Conservation (phyloP, 2,888 invertebrate genomes). For the Drosophila monieri region DNA sequence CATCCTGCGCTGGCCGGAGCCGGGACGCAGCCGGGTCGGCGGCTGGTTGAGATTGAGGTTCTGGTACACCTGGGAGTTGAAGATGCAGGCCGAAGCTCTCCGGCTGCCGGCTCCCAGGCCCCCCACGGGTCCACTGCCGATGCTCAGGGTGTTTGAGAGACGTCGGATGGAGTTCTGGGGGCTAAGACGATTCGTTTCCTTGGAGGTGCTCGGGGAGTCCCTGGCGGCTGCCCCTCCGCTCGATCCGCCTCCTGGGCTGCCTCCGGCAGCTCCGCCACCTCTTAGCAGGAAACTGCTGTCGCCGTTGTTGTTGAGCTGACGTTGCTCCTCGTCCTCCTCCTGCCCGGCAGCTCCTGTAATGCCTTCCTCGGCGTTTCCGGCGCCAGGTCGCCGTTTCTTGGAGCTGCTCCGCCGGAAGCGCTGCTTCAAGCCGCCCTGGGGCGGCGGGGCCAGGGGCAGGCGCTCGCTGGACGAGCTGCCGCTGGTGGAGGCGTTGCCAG, state of each 20-base stretch:
- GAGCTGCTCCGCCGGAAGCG: conserved; percentile 89
- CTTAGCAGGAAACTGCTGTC: conserved; percentile 86
- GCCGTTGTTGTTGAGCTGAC: conserved; percentile 89
- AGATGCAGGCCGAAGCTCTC: conserved; percentile 82
- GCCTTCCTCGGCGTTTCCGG: conserved; percentile 21
- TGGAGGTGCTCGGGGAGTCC: conserved; percentile 82
- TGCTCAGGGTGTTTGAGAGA: conserved; percentile 76
- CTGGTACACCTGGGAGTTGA: conserved; percentile 83
- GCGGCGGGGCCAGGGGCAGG: conserved; percentile 47
- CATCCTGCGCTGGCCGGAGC: conserved; percentile 80
- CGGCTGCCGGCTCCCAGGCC: conserved; percentile 60
- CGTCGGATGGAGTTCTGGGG: conserved; percentile 88
- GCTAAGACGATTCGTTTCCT: conserved; percentile 87
- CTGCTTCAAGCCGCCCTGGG: conserved; percentile 86
- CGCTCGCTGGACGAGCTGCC: conserved; percentile 67
- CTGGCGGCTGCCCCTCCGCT: conserved; percentile 26
- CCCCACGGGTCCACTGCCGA: conserved; percentile 65
- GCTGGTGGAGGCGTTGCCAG: conserved; percentile 55
- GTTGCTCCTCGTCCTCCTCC: conserved; percentile 85
- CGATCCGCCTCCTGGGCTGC: conserved; percentile 6
- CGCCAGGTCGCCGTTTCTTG: conserved; percentile 84
- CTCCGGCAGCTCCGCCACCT: conserved; percentile 37
- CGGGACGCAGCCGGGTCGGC: conserved; percentile 76
- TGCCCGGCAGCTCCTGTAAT: conserved; percentile 83
- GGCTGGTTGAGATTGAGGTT: conserved; percentile 83